Conservation (phyloP, 2,113 vertebrate species). For the Sinocyclocheilus anshuiensis region DNA sequence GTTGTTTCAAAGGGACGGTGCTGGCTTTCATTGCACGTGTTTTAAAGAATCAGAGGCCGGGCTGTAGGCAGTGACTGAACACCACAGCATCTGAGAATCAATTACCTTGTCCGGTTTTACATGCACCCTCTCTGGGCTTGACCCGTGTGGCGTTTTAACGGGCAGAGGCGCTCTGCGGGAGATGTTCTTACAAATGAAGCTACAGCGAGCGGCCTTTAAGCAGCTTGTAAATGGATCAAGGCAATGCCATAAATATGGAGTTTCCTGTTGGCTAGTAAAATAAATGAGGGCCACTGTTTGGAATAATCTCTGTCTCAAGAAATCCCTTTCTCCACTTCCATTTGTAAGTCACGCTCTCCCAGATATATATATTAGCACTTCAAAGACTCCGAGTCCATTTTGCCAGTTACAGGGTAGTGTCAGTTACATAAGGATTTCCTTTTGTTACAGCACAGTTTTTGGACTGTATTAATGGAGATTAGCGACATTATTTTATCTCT, state of each 20-base stretch:
- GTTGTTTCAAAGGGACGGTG: constrained; percentile 47
- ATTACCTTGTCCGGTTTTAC: constrained; percentile 38
- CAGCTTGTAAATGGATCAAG: constrained; percentile 75
- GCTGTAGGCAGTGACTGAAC: neutral
- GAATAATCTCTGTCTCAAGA: constrained; percentile 6
- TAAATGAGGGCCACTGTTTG: constrained; percentile 62
- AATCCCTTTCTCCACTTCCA: neutral
- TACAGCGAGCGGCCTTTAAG: constrained; percentile 61
- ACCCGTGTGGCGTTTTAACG: constrained; percentile 63
- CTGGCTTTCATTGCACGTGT: constrained; percentile 35
- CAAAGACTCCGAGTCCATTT: neutral
- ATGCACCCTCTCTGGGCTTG: constrained; percentile 29
- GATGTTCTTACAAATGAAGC: constrained; percentile 57
- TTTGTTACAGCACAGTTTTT: neutral
- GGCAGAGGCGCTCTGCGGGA: constrained; percentile 64
- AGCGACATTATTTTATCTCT: too few species aligned
- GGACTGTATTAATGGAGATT: neutral
- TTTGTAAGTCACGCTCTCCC: neutral
- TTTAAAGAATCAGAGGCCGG: constrained; percentile 33
- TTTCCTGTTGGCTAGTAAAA: constrained; percentile 76
- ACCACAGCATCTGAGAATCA: constrained; percentile 55
- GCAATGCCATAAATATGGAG: constrained; percentile 68
- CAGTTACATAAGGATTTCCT: neutral
- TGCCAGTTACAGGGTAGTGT: too few species aligned
- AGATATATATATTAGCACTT: neutral